Evolutionary conservation across 1,140 invertebrate species (phyloP), one percentile per base, ranked within the genome.

Genomic region (Coenobita brevimanus): DNA sequence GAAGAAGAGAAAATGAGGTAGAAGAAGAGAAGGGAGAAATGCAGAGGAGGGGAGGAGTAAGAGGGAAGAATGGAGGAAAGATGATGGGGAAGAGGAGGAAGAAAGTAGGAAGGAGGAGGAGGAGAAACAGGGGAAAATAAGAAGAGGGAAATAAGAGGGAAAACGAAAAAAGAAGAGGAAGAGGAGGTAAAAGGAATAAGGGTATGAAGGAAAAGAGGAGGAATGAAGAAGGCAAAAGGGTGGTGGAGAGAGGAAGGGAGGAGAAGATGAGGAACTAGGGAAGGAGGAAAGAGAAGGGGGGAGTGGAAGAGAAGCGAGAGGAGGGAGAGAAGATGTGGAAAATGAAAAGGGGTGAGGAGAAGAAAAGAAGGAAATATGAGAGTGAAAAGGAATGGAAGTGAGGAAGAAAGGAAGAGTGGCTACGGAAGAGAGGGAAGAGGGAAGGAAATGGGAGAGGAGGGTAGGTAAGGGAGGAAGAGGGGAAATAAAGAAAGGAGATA

Each of bases 181-280:
- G n/a, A n/a, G n/a, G n/a, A 57, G 54, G n/a, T 10, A n/a, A 57
- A n/a, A n/a, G n/a, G 54, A n/a, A 57, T 13, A n/a, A 57, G n/a
- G n/a, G n/a, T n/a, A n/a, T 13, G 54, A 57, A 57, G 13, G n/a
- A n/a, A 57, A 57, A n/a, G 54, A 57, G 54, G 54, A 57, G n/a
- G 54, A n/a, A 57, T 57, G 54, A 57, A n/a, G 54, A 57, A n/a
- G 54, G n/a, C 54, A 57, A 57, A n/a, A 57, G n/a, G 54, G n/a
- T 57, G 54, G 54, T 13, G 54, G 54, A 57, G 13, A 57, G n/a
- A n/a, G n/a, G n/a, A 57, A n/a, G n/a, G 13, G 54, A 57, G n/a
- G 54, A n/a, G 54, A n/a, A 57, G 54, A 57, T 13, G 54, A 57
- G 10, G 54, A 57, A 57, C 54, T 13, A 57, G 54, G 54, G n/a